Evolutionary conservation across 2,113 vertebrate genomes (phyloP).

Genomic region (Megalops atlanticus): DNA sequence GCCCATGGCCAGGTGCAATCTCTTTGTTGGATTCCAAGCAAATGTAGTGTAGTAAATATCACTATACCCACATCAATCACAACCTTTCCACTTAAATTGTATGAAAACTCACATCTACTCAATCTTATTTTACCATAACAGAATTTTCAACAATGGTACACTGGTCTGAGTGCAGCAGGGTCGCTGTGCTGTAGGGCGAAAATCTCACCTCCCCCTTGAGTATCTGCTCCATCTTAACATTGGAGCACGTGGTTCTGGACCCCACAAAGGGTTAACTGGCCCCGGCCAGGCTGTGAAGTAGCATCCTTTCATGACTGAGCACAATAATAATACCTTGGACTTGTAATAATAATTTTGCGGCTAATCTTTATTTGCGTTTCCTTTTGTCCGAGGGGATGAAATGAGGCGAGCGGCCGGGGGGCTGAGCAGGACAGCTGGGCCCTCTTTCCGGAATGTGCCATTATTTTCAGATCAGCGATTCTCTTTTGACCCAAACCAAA

Average conservation of each 20-base stretch:
- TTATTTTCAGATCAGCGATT: conserved; percentile 71
- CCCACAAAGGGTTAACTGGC: not conserved
- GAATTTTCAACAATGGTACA: too few species aligned
- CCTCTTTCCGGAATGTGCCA: conserved; percentile 65
- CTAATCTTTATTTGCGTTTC: conserved; percentile 53
- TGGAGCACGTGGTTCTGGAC: not conserved
- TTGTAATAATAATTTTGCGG: conserved; percentile 42
- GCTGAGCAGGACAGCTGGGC: conserved; percentile 43
- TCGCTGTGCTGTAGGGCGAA: too few species aligned
- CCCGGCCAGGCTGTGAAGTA: not conserved
- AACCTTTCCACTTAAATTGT: too few species aligned
- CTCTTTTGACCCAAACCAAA: conserved; percentile 5
- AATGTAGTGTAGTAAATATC: too few species aligned
- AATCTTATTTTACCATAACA: too few species aligned
- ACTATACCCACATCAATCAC: too few species aligned
- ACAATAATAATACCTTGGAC: conserved; percentile 5
- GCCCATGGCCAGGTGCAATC: too few species aligned
- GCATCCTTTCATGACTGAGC: not conserved
- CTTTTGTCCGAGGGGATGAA: conserved; percentile 39
- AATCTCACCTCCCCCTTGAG: too few species aligned
- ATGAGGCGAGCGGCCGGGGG: conserved; percentile 52
- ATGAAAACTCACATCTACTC: too few species aligned
- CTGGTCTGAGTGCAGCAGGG: too few species aligned
- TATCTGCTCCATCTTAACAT: not conserved
- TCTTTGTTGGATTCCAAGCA: too few species aligned